These are phyloP conservation scores for Liasis olivaceus DNA, from an alignment of 2,797 vertebrate species.

Conservation along the genomic window DNA sequence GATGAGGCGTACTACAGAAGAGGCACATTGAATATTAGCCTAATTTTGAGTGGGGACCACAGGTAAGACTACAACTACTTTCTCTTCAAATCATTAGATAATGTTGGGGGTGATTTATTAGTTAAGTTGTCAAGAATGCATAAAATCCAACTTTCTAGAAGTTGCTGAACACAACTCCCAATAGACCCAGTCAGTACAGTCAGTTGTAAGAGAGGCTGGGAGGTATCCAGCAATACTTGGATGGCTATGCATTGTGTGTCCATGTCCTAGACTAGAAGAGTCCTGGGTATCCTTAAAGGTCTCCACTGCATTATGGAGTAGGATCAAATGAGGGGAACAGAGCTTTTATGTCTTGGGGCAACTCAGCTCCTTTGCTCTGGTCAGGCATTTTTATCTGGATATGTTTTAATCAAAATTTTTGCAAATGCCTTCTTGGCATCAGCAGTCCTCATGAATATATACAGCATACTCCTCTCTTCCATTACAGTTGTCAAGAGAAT, in stretches of 20 bases:
- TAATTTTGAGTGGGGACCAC: no score
- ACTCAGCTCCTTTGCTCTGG: constrained; percentile 17
- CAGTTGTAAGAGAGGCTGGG: neutral
- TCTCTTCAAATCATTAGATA: no score
- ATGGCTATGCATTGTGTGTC: neutral
- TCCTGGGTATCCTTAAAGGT: neutral
- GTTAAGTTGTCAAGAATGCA: no score
- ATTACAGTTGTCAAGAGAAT: constrained; percentile 40
- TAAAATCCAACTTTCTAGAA: no score
- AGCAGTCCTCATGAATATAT: constrained; percentile 34
- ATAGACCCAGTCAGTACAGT: neutral
- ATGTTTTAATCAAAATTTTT: constrained; percentile 51
- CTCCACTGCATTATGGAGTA: neutral
- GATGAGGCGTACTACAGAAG: neutral
- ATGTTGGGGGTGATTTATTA: no score
- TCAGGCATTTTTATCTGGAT: constrained; percentile 54
- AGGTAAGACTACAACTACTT: no score
- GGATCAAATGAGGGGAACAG: neutral
- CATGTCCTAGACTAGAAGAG: neutral
- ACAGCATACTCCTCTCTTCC: constrained; percentile 48
- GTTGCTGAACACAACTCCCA: neutral
- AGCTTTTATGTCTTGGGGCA: neutral
- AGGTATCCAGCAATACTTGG: neutral
- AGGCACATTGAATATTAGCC: no score
- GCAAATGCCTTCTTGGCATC: constrained; percentile 52